These are phyloP conservation scores for Bellardia bayeri DNA, from an alignment of 2,888 invertebrate genomes.

Conservation along the genomic window DNA sequence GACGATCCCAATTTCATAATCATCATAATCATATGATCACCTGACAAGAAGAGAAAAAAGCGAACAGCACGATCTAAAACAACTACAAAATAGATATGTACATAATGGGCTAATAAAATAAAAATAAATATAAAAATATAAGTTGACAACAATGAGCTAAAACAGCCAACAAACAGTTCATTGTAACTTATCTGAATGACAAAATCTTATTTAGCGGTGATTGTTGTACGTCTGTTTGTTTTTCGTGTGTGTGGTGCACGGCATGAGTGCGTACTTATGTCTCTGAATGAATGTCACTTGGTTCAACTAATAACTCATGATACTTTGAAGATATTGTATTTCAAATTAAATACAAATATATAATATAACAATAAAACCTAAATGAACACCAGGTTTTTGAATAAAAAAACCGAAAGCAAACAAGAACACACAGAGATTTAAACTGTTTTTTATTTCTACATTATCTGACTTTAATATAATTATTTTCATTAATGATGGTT, in stretches of 20 bases:
- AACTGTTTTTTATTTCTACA: too few species aligned
- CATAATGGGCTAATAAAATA: slow-evolving; percentile 40
- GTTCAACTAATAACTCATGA: slow-evolving; percentile 63
- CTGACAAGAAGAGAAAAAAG: slow-evolving; percentile 15
- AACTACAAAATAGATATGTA: not conserved
- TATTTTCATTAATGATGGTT: too few species aligned
- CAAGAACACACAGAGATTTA: slow-evolving; percentile 2
- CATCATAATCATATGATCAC: slow-evolving; percentile 44
- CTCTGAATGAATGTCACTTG: slow-evolving; percentile 53
- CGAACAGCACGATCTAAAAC: not conserved
- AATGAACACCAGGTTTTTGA: not conserved
- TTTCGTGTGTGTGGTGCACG: slow-evolving; percentile 20
- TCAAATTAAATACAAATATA: slow-evolving; percentile 25
- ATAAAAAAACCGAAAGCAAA: not conserved
- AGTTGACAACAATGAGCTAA: slow-evolving; percentile 38
- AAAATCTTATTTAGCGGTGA: slow-evolving; percentile 54
- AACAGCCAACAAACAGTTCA: slow-evolving; percentile 31
- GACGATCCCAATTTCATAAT: slow-evolving; percentile 53
- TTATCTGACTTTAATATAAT: too few species aligned
- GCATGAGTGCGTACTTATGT: slow-evolving; percentile 38
- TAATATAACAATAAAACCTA: not conserved
- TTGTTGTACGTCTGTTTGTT: slow-evolving; percentile 32
- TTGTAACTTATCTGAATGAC: slow-evolving; percentile 56
- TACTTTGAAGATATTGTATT: slow-evolving; percentile 55
- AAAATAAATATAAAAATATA: slow-evolving; percentile 7